A percentile compares a stretch with the other conserved stretches of the same genome.
These are phyloP conservation scores for Leptinotarsa haldemani DNA, from an alignment of 2,888 invertebrate genomes.

Conservation along the genomic window DNA sequence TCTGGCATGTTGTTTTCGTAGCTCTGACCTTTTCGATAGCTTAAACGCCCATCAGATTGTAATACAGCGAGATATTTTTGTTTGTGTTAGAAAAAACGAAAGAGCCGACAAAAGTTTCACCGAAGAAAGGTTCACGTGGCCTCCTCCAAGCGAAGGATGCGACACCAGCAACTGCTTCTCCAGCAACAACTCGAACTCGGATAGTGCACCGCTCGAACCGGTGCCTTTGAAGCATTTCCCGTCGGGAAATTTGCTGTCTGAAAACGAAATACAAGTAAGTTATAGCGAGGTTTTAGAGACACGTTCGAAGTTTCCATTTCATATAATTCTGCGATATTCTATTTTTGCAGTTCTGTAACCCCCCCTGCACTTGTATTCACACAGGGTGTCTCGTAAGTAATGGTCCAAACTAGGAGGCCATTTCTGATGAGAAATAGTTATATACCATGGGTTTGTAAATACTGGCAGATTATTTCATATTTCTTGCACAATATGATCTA, in stretches of 20 bases:
- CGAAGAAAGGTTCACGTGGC: conserved; percentile 89
- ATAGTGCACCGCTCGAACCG: conserved; percentile 47
- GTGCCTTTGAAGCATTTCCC: conserved; percentile 42
- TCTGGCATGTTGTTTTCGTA: neutral
- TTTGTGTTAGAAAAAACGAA: conserved; percentile 72
- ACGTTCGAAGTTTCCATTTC: too few relatives aligned
- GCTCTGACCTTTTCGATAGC: neutral
- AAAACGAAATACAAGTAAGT: conserved; percentile 75
- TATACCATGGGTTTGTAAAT: too few relatives aligned
- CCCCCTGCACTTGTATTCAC: too few relatives aligned
- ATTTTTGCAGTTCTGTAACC: too few relatives aligned
- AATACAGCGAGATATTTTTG: neutral
- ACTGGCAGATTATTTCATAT: too few relatives aligned
- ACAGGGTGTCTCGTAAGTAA: too few relatives aligned
- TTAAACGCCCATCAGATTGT: neutral
- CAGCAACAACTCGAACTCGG: conserved; percentile 64
- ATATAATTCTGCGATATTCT: too few relatives aligned
- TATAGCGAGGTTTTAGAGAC: neutral
- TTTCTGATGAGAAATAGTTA: too few relatives aligned
- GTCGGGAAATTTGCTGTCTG: conserved; percentile 69
- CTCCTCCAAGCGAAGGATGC: conserved; percentile 72
- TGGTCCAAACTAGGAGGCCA: too few relatives aligned
- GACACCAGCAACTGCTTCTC: conserved; percentile 68
- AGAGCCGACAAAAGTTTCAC: conserved; percentile 84
- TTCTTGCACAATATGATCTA: too few relatives aligned